Base-by-base conservation (phyloP, 1,140 invertebrate species). In the Asbolus verrucosus region DNA sequence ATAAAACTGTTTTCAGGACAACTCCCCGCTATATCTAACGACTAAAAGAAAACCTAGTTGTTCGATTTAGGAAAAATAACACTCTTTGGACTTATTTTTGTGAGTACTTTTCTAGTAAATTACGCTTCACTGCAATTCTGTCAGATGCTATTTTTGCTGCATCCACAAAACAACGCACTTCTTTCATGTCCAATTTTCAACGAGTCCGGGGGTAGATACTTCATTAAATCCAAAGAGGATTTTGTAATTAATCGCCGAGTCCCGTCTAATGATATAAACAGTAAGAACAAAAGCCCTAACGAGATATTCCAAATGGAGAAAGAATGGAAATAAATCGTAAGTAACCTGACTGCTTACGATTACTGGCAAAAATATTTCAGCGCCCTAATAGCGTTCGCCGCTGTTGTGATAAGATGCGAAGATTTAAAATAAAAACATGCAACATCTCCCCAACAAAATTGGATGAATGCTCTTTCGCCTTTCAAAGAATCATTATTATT, bases 191-290 rank as follows among this genome's bases (percentile, higher is more conserved):
- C 16, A 54, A 54, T 54, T 54, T 54, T 21, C 46, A 21, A 54
- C 46, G 46, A 54, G 16, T n/a, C 24, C 24, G 18, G 14, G 30
- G 36, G 59, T 38, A 18, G 59, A 62, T 62, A 62, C 59, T 62
- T 62, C 59, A 62, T 62, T 62, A 62, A 62, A 62, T 19, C 31
- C 14, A 62, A 18, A 62, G 59, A 62, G 59, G 59, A 62, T 62
- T 62, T 62, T 19, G 30, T 62, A 62, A 62, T 62, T 62, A 62
- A 62, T 62, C 36, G 59, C 59, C 30, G 30, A 39, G 31, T 62
- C 30, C 46, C 59, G 30, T 38, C 59, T 62, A 62, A 62, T 62
- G 59, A 62, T 62, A 62, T 62, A 62, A 62, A 62, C 59, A 62
- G 31, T 62, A 62, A 39, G 36, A 38, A 62, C 59, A 62, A 62